Evolutionary conservation across 2,113 vertebrate species (phyloP), one percentile per base, ranked within the genome.

Genomic region (Cyprinodon brontotheroides): DNA sequence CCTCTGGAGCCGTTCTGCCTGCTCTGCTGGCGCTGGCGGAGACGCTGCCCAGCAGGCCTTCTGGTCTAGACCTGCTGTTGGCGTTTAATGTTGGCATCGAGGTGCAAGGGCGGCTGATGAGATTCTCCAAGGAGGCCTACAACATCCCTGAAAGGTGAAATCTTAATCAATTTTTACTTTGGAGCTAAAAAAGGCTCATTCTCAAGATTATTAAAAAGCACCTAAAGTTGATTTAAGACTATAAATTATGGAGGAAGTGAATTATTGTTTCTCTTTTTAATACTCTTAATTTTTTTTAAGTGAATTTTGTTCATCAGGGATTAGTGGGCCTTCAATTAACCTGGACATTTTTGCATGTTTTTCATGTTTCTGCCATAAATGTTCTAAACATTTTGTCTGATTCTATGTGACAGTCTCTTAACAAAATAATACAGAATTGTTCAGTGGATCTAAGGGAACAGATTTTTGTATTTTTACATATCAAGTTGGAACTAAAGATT

Each of bases 51-150:
- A 85, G 73, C 9, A 95, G 77, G 84, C 81, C 92, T 63, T 96
- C 96, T 0, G 97, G 97, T 66, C 92, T 96, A 0, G 95, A 98
- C 48, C 89, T 98, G 78, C 95, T 99, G 71, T 85, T 98, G 87
- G 97, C 97, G 78, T 99, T 98, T 87, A 98, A 95, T 0, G 87
- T 97, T 36, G 97, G 97, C 45, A 92, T 98, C 0, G 97, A 99
- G 90, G 94, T 98, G 15, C 97, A 99, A 89, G 97, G 97, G 37
- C 89, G 93, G 71, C 89, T 99, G 41, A 70, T 98, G 94, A 92
- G 76, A 60, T 99, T 98, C 92, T 97, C 97, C 80, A 94, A 76
- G 0, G 97, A 98, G 91, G 96, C 97, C 74, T 94, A 89, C 68
- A 93, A 97, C 87, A 97, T 98, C 83, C 97, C 97, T 11, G 96